Evolutionary conservation across 2,888 invertebrate genomes (phyloP), one percentile per base, ranked within the genome.

Genomic region (Drosophila aldrichi): DNA sequence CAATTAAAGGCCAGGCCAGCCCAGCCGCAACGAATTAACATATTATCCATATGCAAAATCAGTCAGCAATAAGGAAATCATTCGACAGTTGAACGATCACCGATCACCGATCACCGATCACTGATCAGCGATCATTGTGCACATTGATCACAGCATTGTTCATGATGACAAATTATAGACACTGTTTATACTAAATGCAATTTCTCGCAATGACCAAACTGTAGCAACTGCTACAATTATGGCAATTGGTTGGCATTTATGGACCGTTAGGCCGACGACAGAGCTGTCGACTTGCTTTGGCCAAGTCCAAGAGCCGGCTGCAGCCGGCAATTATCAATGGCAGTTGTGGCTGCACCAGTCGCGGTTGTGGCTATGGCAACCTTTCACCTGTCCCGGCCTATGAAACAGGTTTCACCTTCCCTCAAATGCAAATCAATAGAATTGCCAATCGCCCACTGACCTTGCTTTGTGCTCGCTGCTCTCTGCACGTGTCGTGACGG

Each of bases 131-230:
- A 40, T n/a, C 40, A 40, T n/a, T n/a, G 40, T 0, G 16, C 77
- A 44, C 55, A 34, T 29, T 46, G 48, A 60, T 69, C 69, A 63
- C 40, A 65, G 60, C 40, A 65, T 5, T 46, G 65, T 49, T 75
- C 60, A 75, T 68, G 62, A 59, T 44, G 22, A 36, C 51, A 63
- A 52, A 54, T 73, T 65, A 54, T 57, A 51, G 63, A 55, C 48
- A 38, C 44, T 51, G 59, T 57, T 57, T 65, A 59, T 69, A 73
- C 56, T 56, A 62, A 80, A 75, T 68, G 77, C 61, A 79, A 72
- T 79, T 83, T 87, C 84, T 87, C 79, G 79, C 67, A 75, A 83
- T 86, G 89, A 68, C 78, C 81, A 84, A 83, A 78, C 79, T 10
- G 32, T 10, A 10, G 77, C 87, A 69, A 72, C 67, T 81, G 70